Evolutionary conservation across 2,113 vertebrate species (phyloP).

Genomic region (Corythaixoides concolor): DNA sequence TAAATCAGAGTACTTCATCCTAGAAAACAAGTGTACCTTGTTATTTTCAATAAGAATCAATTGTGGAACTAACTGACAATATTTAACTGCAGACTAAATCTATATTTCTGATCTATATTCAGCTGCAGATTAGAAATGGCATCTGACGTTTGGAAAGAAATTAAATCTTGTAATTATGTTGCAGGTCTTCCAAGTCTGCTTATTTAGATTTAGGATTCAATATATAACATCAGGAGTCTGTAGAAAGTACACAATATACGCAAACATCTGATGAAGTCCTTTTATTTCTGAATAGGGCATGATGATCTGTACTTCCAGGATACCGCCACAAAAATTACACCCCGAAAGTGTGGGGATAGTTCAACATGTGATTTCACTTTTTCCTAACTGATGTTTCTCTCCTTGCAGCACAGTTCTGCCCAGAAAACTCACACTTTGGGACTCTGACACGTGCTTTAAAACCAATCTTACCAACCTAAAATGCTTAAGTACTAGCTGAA

Average conservation of each 20-base stretch:
- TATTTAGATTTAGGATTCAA: not conserved
- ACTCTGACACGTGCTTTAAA: not conserved
- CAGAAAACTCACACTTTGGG: not conserved
- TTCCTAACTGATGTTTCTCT: not conserved
- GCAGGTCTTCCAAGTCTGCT: not conserved
- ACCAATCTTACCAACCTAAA: not conserved
- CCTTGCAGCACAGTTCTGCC: not conserved
- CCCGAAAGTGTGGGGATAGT: rapidly evolving
- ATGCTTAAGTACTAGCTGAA: not conserved
- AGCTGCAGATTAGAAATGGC: not conserved
- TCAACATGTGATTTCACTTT: not conserved
- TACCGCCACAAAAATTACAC: not conserved
- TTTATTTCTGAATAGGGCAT: not conserved
- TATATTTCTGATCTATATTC: not conserved
- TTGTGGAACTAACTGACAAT: not conserved
- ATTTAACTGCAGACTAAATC: not conserved
- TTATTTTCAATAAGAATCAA: not conserved
- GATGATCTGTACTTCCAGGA: not conserved
- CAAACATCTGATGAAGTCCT: not conserved
- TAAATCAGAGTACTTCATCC: not conserved
- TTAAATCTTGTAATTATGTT: not conserved
- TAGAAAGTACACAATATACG: not conserved
- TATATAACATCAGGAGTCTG: rapidly evolving
- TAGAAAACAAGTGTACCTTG: not conserved
- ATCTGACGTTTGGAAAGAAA: not conserved